Conservation (phyloP, 2,888 invertebrate genomes). For the Leucoma salicis region DNA sequence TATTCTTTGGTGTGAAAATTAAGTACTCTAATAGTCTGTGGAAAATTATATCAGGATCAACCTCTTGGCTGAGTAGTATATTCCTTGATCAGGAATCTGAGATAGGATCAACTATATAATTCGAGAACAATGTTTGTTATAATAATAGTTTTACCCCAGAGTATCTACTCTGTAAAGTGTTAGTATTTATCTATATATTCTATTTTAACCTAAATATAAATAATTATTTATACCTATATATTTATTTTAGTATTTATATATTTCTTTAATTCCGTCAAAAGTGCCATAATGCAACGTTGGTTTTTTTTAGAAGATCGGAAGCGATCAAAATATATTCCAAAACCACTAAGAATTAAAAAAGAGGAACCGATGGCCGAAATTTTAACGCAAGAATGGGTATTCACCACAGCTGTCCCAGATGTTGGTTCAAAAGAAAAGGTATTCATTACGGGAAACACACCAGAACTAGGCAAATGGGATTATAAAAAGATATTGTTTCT, state of each 20-base stretch:
- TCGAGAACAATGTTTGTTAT: too few species aligned
- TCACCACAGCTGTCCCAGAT: conserved; percentile 75
- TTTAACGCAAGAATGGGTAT: conserved; percentile 59
- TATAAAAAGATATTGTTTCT: conserved; percentile 82
- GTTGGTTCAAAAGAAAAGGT: conserved; percentile 84
- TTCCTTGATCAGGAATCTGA: too few species aligned
- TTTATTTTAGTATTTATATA: not conserved
- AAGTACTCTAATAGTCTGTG: too few species aligned
- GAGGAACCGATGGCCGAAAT: conserved; percentile 42
- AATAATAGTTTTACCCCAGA: too few species aligned
- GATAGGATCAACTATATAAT: too few species aligned
- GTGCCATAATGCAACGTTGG: conserved; percentile 85
- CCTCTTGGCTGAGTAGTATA: too few species aligned
- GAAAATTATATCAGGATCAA: too few species aligned
- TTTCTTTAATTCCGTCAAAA: too few species aligned
- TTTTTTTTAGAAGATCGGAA: conserved; percentile 83
- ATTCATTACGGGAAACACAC: conserved; percentile 86
- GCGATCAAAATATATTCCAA: conserved; percentile 36
- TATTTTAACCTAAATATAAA: conserved; percentile 10
- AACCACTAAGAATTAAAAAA: conserved; percentile 43
- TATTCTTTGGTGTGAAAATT: too few species aligned
- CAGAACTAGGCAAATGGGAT: conserved; percentile 88
- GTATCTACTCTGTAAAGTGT: too few species aligned
- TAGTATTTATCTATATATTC: too few species aligned
- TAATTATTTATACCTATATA: not conserved